phyloP scores from a whole-genome alignment of 2,888 invertebrate genomes.

The Stramonita haemastoma region DNA sequence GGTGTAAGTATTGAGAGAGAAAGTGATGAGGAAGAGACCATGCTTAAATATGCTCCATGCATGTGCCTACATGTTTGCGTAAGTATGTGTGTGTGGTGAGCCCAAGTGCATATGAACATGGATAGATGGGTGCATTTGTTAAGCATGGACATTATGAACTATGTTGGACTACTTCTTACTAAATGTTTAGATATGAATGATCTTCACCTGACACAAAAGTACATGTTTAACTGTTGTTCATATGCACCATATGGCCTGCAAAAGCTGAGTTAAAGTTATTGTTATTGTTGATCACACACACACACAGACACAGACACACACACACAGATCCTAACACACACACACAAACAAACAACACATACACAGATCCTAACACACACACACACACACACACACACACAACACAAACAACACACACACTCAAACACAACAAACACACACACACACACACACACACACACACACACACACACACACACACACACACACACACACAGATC shows the following conservation, averaged over 20 bases:
- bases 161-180: too few relatives aligned
- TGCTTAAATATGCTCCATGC: too few relatives aligned
- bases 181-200: too few relatives aligned
- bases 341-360: background rate
- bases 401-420: background rate
- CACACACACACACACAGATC: background rate
- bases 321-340: background rate
- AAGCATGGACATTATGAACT: background rate
- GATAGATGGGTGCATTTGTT: background rate
- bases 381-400: conserved; percentile 2
- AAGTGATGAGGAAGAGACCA: too few relatives aligned
- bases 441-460: background rate
- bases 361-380: background rate
- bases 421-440: background rate
- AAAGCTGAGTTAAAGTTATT: too few relatives aligned
- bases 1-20: background rate
- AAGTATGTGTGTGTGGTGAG: background rate
- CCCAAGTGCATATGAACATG: background rate
- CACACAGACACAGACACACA: background rate
- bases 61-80: background rate
- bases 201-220: too few relatives aligned
- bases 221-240: too few relatives aligned
- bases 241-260: too few relatives aligned
- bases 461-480: background rate
- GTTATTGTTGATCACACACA: conserved; percentile 18